Evolutionary conservation across 2,113 vertebrate genomes (phyloP).

Genomic region (Rhadina sibilatrix): DNA sequence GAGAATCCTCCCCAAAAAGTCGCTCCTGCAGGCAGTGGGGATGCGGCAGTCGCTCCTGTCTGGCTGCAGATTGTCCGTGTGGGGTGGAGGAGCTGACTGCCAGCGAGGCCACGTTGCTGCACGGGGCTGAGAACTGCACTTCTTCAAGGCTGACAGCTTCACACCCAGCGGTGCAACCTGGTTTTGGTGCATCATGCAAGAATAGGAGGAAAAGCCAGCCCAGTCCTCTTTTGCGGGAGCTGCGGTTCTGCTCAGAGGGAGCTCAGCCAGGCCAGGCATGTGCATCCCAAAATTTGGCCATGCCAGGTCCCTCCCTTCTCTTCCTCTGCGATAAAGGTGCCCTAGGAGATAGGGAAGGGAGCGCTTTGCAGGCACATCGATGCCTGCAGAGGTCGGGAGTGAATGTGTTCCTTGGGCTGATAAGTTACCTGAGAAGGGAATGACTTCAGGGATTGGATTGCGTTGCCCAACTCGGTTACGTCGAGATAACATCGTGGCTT

Average conservation of each 20-base stretch:
- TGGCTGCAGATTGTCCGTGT: not conserved
- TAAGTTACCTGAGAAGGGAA: constrained; percentile 25
- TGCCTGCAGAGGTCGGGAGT: not conserved
- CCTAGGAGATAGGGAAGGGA: not conserved
- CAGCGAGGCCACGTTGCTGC: accelerated
- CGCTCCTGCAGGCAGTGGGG: accelerated
- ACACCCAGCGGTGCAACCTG: accelerated
- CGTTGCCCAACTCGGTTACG: not conserved
- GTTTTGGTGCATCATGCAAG: accelerated
- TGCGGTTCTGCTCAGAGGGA: accelerated
- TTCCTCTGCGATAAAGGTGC: not conserved
- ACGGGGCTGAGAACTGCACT: accelerated
- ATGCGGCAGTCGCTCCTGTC: accelerated
- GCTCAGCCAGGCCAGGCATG: not conserved
- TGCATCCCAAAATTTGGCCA: not conserved
- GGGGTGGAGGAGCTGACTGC: not conserved
- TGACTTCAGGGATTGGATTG: constrained; percentile 48
- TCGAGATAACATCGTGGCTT: constrained; percentile 58
- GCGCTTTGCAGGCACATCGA: not conserved
- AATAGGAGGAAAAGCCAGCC: not conserved
- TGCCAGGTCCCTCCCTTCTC: accelerated
- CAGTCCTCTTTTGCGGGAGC: not conserved
- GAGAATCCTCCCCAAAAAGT: not conserved
- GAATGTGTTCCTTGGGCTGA: not conserved
- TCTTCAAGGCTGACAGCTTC: not conserved